Base-by-base conservation (phyloP, 2,113 vertebrate species). In the Etheostoma spectabile region DNA sequence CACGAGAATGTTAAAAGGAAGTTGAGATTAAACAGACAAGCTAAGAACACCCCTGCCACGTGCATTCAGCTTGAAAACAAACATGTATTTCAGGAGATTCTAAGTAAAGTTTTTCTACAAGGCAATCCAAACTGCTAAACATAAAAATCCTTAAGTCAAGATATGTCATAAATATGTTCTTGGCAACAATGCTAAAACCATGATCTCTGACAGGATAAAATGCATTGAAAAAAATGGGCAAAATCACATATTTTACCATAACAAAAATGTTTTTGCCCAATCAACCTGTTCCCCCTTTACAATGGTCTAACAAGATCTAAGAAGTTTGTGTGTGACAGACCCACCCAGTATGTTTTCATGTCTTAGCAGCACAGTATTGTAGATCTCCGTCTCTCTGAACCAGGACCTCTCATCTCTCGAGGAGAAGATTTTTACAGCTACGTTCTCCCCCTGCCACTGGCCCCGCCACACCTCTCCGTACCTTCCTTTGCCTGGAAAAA, bases 401-500 rank as follows among this genome's bases (percentile, higher is more conserved):
- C 96, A 96, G 19, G 96, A 96, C 90, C 95, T 96, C 79, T 96
- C 96, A 52, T 96, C 96, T 77, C 96, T 86, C 0, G 96, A 96
- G 21, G 96, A 96, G 89, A 96, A 96, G 80, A 96, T 96, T 80
- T 96, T 96, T 13, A 96, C 96, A 1, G 95, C 96, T 73, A 96
- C 94, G 24, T 95, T 96, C 84, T 96, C 95, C 0, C 96, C 95
- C 83, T 96, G 96, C 96, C 96, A 96, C 88, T 96, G 95, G 45
- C 96, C 96, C 48, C 95, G 87, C 96, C 96, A 96, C 76, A 96
- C 96, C 88, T 96, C 96, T 15, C 96, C 96, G 6, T 96, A 96
- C 27, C 95, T 77, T 7, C 96, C 96, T 63, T 96, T 96, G 13
- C 96, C 96, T 96, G 63, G 14, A 14, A n/a, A 15, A 38, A 21